Evolutionary conservation across 2,888 invertebrate genomes (phyloP), one percentile per base, ranked within the genome.

Genomic region (Stenurella melanura): DNA sequence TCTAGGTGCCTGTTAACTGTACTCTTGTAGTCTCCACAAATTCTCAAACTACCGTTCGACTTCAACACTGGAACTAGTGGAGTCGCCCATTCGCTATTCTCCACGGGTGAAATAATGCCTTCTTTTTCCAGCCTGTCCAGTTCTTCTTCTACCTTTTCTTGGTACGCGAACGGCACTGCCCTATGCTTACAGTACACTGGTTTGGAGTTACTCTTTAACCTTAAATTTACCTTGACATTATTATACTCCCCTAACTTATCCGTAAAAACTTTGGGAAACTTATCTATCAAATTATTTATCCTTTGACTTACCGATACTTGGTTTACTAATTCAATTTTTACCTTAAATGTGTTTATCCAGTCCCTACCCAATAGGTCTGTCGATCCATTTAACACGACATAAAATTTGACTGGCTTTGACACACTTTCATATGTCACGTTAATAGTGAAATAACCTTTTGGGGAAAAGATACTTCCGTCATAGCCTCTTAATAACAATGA

Each of bases 151-250:
- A 86, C 83, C 68, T 80, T 83, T 15, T 77, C 74, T 73, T 78
- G 80, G 19, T 84, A 74, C 12, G 85, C 84, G 56, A 85, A 85
- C 11, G 85, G 84, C 26, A 85, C 78, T 10, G 82, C 58, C 10
- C 85, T 79, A 11, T 82, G 79, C 78, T 83, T 84, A 68, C 81
- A 83, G 61, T 73, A 80, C 18, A 73, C 50, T 18, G 78, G 75
- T n/a, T 60, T 61, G 10, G 17, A 26, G 38, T 30, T 34, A 34
- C 18, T 11, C 5, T 63, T 56, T n/a, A 73, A 15, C 56, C 42
- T 54, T n/a, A 73, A 19, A n/a, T 15, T 17, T 11, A 73, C 64
- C 64, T 64, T 72, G 4, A 15, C 42, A 15, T 73, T 1, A 4
- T 63, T 64, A 54, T 64, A 63, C 21, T 19, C 58, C n/a, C n/a